phyloP scores from a whole-genome alignment of 1,140 invertebrate genomes.

The Cyphomyrmex costatus region DNA sequence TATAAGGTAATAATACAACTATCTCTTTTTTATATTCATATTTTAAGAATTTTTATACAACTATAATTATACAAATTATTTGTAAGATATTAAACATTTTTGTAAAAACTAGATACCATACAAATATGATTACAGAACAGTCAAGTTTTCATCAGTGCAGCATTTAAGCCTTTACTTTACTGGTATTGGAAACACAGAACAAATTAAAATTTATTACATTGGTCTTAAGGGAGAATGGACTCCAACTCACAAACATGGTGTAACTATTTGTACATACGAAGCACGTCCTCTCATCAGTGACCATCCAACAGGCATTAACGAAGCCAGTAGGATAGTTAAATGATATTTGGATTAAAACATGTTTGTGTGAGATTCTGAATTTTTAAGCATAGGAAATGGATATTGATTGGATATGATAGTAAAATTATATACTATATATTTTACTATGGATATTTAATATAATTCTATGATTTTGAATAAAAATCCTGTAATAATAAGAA shows the following conservation, averaged over 20 bases:
- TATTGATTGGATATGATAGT: background rate
- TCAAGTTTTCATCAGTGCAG: conserved; percentile 95
- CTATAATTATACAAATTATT: conserved; percentile 5
- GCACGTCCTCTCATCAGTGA: conserved; percentile 93
- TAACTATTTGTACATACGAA: conserved; percentile 97
- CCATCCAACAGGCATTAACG: conserved; percentile 85
- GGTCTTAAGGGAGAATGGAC: conserved; percentile 97
- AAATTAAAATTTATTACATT: conserved; percentile 96
- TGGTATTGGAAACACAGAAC: conserved; percentile 94
- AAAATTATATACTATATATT: background rate
- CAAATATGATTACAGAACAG: conserved; percentile 86
- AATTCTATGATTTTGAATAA: background rate
- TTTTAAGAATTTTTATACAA: conserved; percentile 40
- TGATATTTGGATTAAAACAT: conserved; percentile 44
- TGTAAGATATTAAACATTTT: background rate
- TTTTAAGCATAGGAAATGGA: background rate
- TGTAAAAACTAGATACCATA: background rate
- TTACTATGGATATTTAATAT: background rate
- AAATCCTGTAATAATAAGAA: conserved; percentile 26
- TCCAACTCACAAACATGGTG: conserved; percentile 94
- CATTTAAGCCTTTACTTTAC: conserved; percentile 97
- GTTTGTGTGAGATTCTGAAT: background rate
- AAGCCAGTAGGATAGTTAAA: conserved; percentile 49
- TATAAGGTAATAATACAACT: conserved; percentile 90
- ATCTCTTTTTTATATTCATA: conserved; percentile 19